phyloP scores from a whole-genome alignment of 2,888 invertebrate species.

The Metalampra italica region DNA sequence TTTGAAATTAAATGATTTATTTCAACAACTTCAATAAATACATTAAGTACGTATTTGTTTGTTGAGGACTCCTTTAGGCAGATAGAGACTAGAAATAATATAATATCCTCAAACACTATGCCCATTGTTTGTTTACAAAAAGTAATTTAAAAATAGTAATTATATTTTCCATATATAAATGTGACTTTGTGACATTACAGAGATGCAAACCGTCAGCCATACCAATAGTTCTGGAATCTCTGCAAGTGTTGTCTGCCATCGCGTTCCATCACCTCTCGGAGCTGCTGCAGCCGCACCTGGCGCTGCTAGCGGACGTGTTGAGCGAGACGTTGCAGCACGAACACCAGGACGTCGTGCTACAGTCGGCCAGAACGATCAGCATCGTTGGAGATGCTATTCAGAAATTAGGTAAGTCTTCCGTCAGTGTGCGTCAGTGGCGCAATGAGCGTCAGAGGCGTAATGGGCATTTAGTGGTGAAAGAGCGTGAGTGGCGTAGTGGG shows the following conservation, averaged over 20 bases:
- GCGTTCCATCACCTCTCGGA: slow-evolving; percentile 78
- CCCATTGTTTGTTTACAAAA: no score
- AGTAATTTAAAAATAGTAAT: no score
- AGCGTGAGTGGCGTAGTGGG: no score
- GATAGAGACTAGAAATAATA: no score
- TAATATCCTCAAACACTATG: no score
- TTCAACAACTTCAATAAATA: no score
- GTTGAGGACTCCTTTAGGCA: no score
- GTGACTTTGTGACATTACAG: slow-evolving; percentile 39
- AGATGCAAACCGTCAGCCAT: slow-evolving; percentile 66
- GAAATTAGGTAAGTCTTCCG: slow-evolving; percentile 57
- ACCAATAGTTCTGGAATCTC: slow-evolving; percentile 86
- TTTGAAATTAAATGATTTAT: no score
- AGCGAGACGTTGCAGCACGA: slow-evolving; percentile 78
- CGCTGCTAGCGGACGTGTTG: slow-evolving; percentile 80
- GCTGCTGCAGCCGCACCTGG: slow-evolving; percentile 76
- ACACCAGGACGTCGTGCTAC: slow-evolving; percentile 83
- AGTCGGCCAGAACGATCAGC: slow-evolving; percentile 84
- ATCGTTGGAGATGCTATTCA: slow-evolving; percentile 82
- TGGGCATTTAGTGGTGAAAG: no score
- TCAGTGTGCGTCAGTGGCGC: no score
- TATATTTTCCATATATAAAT: no score
- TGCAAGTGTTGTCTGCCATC: slow-evolving; percentile 84
- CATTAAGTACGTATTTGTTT: no score
- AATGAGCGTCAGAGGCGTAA: neutral